Base-by-base conservation (phyloP, 2,113 vertebrate species). In the Paratilapia polleni region DNA sequence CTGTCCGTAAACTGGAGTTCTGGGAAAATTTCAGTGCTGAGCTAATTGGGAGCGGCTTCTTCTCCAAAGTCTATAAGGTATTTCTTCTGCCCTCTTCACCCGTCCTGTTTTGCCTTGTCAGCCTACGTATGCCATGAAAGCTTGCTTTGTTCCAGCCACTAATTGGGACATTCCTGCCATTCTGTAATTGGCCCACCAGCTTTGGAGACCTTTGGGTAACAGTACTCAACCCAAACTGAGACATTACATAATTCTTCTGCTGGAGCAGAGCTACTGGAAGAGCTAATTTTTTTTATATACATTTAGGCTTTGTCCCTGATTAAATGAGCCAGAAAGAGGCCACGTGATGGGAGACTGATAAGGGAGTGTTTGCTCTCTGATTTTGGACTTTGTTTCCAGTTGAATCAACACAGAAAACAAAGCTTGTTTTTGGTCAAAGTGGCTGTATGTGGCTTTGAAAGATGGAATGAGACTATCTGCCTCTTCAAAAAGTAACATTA, bases 41-140 rank as follows among this genome's bases (percentile, higher is more conserved):
- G 84, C 93, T 97, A 12, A 96, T 97, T 2, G 97, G 97, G 31
- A 97, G 95, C 0, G 97, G 97, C 58, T 98, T 98, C 94, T 97
- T 97, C 94, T 97, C 97, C 87, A 97, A 96, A 87, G 97, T 98
- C 58, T 98, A 97, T 88, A 98, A 97, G 96, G 97, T 97, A 92
- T 85, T 58, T 52, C 10, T 31, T 75, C 57, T 49, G 54, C 49
- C 73, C 26, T 17, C 52, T 73, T 56, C 57, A 19, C 17, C 2
- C 22, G 12, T 26, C 43, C 47, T 59, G 26, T 68, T 82, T 63
- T 41, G 15, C 64, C 17, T 63, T 78, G 61, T 52, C 24, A 8
- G 36, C 89, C 80, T 82, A 79, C 63, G 9, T 68, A 63, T 83
- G 81, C 22, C 38, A 59, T 87, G 82, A 92, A 89, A 87, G 84